Evolutionary conservation across 1,140 invertebrate genomes (phyloP), one percentile per base, ranked within the genome.

Genomic region (Phymastichus coffea): DNA sequence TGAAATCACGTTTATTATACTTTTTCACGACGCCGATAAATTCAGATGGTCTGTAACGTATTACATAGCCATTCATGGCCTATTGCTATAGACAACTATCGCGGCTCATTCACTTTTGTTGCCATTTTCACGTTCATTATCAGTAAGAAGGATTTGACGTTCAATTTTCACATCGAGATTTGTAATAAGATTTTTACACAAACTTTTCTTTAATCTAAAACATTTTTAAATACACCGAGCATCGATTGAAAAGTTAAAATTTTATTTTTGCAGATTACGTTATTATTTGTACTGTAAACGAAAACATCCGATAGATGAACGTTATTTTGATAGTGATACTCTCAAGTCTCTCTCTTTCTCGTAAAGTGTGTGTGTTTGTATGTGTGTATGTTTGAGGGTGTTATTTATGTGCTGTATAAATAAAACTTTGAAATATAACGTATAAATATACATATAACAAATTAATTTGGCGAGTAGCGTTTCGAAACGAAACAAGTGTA

Each of bases 81-180:
- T 60, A 60, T 54, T 60, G 49, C 49, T 54, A 60, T 51, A n/a
- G n/a, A 60, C 25, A 54, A 40, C 47, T 54, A 60, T 33, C 38
- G 49, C 53, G 25, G 57, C n/a, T 54, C 49, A n/a, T 48, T 44
- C 22, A 44, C 25, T 40, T 17, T 20, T 44, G 22, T 38, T 59
- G 43, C n/a, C n/a, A n/a, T n/a, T n/a, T n/a, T n/a, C n/a, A n/a
- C 8, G 33, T 58, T 59, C 17, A 44, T 52, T 53, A 59, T 53
- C 28, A 59, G 53, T 20, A 60, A 60, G 22, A n/a, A 54, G 40
- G 41, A 37, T 54, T 30, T 59, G 35, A 59, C 30, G 57, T 40
- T 53, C 47, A 37, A n/a, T 22, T 54, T 54, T 25, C 14, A 60
- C 57, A 60, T 60, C 48, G 57, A 60, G 57, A 60, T 60, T 60